phyloP scores from a whole-genome alignment of 30 jellyfish, hydroid and myxozoan genomes.

The Hydra vulgaris region DNA sequence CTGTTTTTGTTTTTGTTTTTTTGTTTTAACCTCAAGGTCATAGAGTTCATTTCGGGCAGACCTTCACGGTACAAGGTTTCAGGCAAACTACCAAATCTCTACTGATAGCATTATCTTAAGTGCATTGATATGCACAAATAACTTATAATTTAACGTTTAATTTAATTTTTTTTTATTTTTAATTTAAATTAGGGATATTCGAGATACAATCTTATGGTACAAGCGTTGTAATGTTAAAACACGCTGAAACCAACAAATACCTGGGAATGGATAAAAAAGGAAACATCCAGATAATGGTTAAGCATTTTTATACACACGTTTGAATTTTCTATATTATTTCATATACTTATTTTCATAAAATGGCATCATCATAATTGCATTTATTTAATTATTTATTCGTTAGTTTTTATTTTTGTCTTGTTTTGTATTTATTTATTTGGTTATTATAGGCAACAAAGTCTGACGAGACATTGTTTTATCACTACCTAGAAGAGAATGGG shows the following conservation, averaged over 20 bases:
- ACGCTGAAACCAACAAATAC: background rate
- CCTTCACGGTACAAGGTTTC: too few relatives aligned
- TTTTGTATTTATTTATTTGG: too few relatives aligned
- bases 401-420: too few relatives aligned
- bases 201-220: conserved; percentile 14
- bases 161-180: too few relatives aligned
- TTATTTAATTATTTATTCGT: background rate
- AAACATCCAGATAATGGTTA: background rate
- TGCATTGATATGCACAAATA: too few relatives aligned
- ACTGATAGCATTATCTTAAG: too few relatives aligned
- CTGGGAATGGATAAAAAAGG: conserved; percentile 1
- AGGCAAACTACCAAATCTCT: too few relatives aligned
- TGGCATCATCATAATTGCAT: too few relatives aligned
- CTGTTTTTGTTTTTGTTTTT: too few relatives aligned
- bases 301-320: background rate
- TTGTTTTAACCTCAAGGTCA: too few relatives aligned
- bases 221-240: conserved; percentile 11
- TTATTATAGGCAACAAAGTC: conserved; percentile 1
- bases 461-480: background rate
- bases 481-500: background rate
- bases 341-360: background rate
- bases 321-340: background rate
- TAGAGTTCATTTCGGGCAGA: too few relatives aligned
- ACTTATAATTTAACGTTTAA: background rate
- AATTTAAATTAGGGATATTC: background rate